A percentile compares a stretch with the other conserved stretches of the same genome.
Conservation (phyloP, 2,113 vertebrate genomes). For the Merops nubicus region DNA sequence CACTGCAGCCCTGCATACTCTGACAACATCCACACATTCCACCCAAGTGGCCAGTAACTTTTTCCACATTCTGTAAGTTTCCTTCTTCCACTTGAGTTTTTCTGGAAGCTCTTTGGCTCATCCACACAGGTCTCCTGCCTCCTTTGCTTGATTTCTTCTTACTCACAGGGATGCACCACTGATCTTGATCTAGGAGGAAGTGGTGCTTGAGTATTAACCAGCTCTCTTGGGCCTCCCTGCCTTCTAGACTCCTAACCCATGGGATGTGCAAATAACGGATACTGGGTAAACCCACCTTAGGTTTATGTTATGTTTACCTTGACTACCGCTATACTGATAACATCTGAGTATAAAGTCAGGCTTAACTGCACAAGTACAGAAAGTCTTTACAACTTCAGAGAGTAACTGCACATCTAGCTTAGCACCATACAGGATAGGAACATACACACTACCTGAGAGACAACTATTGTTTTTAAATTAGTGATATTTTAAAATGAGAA, state of each 20-base stretch:
- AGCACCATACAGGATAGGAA: rapidly evolving
- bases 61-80: background rate
- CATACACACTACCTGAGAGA: background rate
- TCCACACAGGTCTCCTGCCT: background rate
- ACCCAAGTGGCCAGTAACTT: background rate
- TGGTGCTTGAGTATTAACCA: background rate
- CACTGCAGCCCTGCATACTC: background rate
- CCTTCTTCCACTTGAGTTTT: background rate
- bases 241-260: background rate
- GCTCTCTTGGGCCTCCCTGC: no score
- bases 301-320: background rate
- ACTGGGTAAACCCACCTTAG: background rate
- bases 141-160: background rate
- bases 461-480: background rate
- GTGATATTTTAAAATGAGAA: background rate
- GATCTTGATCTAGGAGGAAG: background rate
- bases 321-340: background rate
- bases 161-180: background rate
- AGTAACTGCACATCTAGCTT: background rate
- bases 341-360: background rate
- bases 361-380: background rate
- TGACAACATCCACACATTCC: background rate
- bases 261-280: background rate
- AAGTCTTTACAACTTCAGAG: background rate
- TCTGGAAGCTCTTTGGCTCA: background rate